Evolutionary conservation across 2,888 invertebrate species (phyloP), one percentile per base, ranked within the genome.

Genomic region (Drosophila tripunctata): DNA sequence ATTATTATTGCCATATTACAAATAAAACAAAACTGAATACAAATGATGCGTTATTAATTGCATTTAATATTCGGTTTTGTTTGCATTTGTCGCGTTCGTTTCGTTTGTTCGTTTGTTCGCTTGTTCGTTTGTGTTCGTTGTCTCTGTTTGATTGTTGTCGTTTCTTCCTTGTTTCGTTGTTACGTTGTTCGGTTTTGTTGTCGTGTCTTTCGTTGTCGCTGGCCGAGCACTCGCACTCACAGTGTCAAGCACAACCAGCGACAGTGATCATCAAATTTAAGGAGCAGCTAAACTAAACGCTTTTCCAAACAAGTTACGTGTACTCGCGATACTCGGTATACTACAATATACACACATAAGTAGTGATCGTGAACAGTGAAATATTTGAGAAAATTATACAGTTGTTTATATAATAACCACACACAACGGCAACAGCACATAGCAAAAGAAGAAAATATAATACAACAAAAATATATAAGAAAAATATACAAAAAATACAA

Each of bases 341-440:
- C n/a, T n/a, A n/a, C n/a, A n/a, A n/a, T n/a, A n/a, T n/a, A n/a
- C n/a, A n/a, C n/a, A n/a, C 27, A 43, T 43, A 47, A 58, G n/a
- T 21, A 50, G 57, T 61, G 40, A 55, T 45, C 66, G 76, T 54
- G 57, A 52, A 35, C 12, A 60, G 71, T 66, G 78, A 52, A 57
- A 43, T 44, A 30, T 62, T 64, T 50, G 45, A 22, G 36, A 41
- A 41, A 57, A 66, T 52, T 52, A 62, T 60, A 52, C 51, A 45
- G 30, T 83, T 86, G 87, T 80, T 80, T 80, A 80, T 80, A 80
- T 80, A 80, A 80, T 83, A 80, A 68, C 65, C 61, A n/a, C n/a
- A n/a, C 76, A 67, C 56, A 63, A 51, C 69, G 64, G 54, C 69
- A 45, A 30, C 30, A 50, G 45, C 55, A 56, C 12, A 54, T 30